Evolutionary conservation across 1,140 invertebrate species (phyloP).

Genomic region (Rhagoletis pomonella): DNA sequence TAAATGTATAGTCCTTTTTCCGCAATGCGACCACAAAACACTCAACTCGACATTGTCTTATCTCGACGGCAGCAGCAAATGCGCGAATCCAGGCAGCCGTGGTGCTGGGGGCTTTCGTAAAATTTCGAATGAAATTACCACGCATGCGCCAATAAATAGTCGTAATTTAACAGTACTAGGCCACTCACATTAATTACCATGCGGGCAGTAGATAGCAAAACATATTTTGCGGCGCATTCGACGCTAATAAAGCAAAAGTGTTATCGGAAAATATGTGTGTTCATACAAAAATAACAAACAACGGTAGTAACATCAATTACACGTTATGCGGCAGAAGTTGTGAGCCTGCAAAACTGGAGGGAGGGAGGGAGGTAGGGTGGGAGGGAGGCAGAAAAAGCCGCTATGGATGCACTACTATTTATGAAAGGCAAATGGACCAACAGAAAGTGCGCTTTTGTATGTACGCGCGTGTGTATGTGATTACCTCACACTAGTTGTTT

Average conservation of each 20-base stretch:
- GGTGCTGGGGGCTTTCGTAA: not conserved
- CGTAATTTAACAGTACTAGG: not conserved
- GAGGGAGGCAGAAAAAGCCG: not conserved
- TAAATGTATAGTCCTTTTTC: not conserved
- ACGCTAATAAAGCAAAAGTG: constrained; percentile 30
- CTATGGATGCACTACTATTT: not conserved
- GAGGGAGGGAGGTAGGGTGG: too few species aligned
- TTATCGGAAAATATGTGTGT: not conserved
- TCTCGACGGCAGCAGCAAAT: not conserved
- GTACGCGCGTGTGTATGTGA: not conserved
- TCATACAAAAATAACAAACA: not conserved
- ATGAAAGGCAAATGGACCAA: not conserved
- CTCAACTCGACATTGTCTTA: not conserved
- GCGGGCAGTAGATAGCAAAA: not conserved
- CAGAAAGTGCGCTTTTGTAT: not conserved
- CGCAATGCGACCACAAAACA: not conserved
- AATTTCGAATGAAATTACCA: not conserved
- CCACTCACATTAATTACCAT: constrained; percentile 41
- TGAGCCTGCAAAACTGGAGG: not conserved
- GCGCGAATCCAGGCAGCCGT: not conserved
- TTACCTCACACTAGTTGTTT: not conserved
- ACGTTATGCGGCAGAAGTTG: not conserved
- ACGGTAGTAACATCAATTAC: not conserved
- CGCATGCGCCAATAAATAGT: not conserved
- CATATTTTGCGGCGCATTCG: constrained; percentile 10